A percentile compares a stretch with the other conserved stretches of the same genome.
Evolutionary conservation across 37 sponge, comb jelly and placozoan species (phyloP).

Genomic region (Beroe forskalii): DNA sequence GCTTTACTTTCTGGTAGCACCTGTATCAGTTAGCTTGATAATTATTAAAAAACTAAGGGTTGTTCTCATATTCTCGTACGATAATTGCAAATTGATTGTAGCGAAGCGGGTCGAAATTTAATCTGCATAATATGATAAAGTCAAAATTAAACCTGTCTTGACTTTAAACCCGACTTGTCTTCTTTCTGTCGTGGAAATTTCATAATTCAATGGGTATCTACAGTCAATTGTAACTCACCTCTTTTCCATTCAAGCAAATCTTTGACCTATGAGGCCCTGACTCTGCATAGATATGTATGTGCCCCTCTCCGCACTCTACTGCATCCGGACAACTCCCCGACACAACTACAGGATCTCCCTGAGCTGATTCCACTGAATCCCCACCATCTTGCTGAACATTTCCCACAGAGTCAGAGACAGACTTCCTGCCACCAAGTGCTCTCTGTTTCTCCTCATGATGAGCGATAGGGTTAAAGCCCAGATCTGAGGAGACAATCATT

Average conservation of each 20-base stretch:
- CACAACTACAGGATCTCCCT: not conserved
- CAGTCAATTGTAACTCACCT: constrained; percentile 24
- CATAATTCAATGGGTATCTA: no score
- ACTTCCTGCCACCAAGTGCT: not conserved
- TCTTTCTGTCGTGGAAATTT: no score
- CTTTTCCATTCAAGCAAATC: constrained; percentile 48
- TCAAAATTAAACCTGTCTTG: no score
- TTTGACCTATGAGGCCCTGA: constrained; percentile 8
- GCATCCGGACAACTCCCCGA: not conserved
- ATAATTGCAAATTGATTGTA: no score
- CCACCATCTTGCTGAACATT: not conserved
- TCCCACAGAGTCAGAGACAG: not conserved
- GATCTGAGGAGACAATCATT: no score
- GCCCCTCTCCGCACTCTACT: not conserved
- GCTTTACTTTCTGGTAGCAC: constrained; percentile 38
- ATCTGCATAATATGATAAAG: no score
- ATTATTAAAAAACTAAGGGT: no score
- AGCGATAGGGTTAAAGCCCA: constrained; percentile 53
- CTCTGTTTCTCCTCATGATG: constrained; percentile 21
- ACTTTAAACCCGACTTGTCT: no score
- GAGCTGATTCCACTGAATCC: not conserved
- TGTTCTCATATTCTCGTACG: no score
- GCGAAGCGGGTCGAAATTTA: no score
- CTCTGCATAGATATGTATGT: constrained; percentile 50
- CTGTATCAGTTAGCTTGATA: not conserved